Conservation (phyloP, 2,888 invertebrate genomes). For the Onthophagus sagittarius region DNA sequence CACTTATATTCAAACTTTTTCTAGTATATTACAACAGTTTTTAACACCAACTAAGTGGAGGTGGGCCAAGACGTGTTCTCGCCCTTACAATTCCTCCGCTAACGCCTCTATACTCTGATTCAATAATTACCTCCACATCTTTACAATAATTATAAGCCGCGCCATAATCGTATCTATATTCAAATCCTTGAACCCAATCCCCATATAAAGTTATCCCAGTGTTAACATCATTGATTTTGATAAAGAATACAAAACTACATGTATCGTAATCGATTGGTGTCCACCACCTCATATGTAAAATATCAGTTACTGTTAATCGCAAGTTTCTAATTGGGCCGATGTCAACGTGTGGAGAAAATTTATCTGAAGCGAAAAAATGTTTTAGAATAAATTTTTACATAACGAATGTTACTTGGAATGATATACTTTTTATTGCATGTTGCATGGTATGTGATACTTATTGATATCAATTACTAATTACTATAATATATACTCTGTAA, state of each 20-base stretch:
- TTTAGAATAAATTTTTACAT: too few species aligned
- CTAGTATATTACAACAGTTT: not conserved
- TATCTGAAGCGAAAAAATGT: not conserved
- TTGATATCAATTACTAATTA: too few species aligned
- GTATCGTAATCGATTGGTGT: not conserved
- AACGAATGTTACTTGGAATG: too few species aligned
- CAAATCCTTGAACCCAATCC: not conserved
- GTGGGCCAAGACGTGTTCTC: not conserved
- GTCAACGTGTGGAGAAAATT: not conserved
- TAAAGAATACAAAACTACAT: not conserved
- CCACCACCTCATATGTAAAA: not conserved
- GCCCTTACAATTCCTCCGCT: not conserved
- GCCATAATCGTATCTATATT: not conserved
- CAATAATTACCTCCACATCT: not conserved
- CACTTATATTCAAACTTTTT: too few species aligned
- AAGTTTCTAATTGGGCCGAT: not conserved
- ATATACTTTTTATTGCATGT: too few species aligned
- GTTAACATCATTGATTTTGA: not conserved
- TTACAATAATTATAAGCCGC: not conserved
- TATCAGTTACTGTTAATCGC: not conserved
- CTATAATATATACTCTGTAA: too few species aligned
- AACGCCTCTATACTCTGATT: not conserved
- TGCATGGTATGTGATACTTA: too few species aligned
- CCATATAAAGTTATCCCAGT: not conserved
- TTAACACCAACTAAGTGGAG: not conserved